Evolutionary conservation across 2,888 invertebrate species (phyloP).

Genomic region (Drosophila kuntzei): DNA sequence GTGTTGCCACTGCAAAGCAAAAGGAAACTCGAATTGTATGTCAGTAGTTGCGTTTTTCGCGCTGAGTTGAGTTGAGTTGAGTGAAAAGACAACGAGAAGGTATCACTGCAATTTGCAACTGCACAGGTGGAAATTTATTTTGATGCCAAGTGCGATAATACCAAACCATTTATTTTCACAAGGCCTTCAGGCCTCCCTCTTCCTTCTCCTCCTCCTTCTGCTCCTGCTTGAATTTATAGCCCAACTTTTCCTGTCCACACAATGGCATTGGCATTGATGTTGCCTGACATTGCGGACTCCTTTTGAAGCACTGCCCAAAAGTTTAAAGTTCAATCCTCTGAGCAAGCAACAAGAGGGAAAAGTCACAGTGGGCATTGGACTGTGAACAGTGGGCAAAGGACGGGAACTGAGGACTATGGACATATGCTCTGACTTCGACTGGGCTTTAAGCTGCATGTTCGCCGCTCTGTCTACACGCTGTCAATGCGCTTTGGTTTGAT

Average conservation of each 20-base stretch:
- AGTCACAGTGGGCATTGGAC: conserved; percentile 18
- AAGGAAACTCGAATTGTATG: conserved; percentile 69
- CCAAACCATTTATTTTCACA: conserved; percentile 72
- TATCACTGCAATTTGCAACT: conserved; percentile 82
- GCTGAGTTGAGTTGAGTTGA: conserved; percentile 66
- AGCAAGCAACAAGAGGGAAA: conserved; percentile 9
- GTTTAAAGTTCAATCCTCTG: conserved; percentile 69
- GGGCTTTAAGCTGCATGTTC: conserved; percentile 56
- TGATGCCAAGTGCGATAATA: conserved; percentile 80
- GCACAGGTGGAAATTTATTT: conserved; percentile 83
- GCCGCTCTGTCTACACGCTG: conserved; percentile 73
- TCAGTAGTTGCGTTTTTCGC: conserved; percentile 50
- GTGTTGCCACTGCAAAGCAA: conserved; percentile 39
- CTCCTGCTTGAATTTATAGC: conserved; percentile 48
- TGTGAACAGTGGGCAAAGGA: conserved; percentile 18
- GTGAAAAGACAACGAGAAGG: conserved; percentile 60
- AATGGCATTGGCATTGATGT: conserved; percentile 60
- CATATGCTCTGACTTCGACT: conserved; percentile 34
- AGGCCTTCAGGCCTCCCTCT: conserved; percentile 30
- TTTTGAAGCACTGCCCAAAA: conserved; percentile 40
- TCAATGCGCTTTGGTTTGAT: conserved; percentile 75
- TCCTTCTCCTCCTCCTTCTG: conserved; percentile 14
- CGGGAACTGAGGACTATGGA: conserved; percentile 22
- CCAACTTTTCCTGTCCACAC: conserved; percentile 39
- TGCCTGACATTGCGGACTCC: conserved; percentile 51